Evolutionary conservation across 2,797 vertebrate species (phyloP), one percentile per base, ranked within the genome.

Genomic region (Xiphophorus birchmanni): DNA sequence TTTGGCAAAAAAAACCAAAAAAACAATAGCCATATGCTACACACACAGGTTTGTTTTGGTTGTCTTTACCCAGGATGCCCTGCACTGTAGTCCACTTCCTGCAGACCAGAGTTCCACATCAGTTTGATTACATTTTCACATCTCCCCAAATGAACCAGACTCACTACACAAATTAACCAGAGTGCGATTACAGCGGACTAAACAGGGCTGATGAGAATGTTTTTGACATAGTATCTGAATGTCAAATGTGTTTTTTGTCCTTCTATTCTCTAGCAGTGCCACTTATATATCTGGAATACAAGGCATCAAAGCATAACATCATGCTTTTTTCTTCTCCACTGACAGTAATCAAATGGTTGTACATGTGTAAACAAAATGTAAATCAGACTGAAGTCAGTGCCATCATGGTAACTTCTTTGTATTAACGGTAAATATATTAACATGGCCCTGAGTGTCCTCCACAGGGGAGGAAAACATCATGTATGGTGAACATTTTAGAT

Each of bases 401-500:
- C 63, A 65, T 69, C 7, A 69, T 69, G 63, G 63, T 44, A 50
- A 29, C 23, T 69, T 78, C 76, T 71, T 42, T 71, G 32, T 47
- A 54, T 87, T 80, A 87, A 89, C 89, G 84, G 80, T 86, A 84
- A 82, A 89, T 80, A 89, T 82, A 86, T 86, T 88, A 75, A 74
- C 73, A 85, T 81, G 86, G 89, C 90, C 89, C 86, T 84, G 82
- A 86, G 88, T 89, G 82, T 84, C 83, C 88, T 82, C 84, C 42
- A 82, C 81, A 89, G 88, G 35, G 65, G 11, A 80, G 84, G 76
- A 89, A 88, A 87, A 86, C 82, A 90, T 89, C 88, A 90, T 86
- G 87, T 86, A 91, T 90, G 88, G 92, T 90, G 91, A 88, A 92
- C 89, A 93, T 93, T 93, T 91, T 87, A 87, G 89, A 89, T 85